These are phyloP conservation scores for Peromyscus melanophrys DNA, from an alignment of 2,797 vertebrate genomes.

Conservation along the genomic window DNA sequence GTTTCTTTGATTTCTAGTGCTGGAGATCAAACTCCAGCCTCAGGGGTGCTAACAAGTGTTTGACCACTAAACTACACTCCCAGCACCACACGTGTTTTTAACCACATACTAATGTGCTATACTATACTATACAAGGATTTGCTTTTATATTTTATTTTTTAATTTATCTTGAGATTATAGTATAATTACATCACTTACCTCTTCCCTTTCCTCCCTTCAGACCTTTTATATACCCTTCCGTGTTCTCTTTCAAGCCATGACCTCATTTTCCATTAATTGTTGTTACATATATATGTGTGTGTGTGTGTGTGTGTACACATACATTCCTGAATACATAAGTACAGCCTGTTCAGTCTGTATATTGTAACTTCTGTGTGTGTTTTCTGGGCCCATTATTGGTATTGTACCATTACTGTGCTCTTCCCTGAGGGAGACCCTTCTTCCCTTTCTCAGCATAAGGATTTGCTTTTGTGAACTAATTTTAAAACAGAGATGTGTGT, in stretches of 20 bases:
- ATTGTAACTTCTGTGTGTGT: no score
- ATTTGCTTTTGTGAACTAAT: slow-evolving; percentile 58
- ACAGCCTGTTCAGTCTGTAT: background rate
- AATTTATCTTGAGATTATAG: background rate
- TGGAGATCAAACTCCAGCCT: background rate
- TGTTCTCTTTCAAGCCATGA: background rate
- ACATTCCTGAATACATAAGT: background rate
- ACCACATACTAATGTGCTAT: slow-evolving; percentile 37
- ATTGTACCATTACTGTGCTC: background rate
- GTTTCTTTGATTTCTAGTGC: background rate
- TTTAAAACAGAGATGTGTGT: background rate
- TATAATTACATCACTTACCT: background rate
- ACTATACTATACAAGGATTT: background rate
- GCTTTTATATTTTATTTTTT: slow-evolving; percentile 31
- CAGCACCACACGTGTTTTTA: background rate
- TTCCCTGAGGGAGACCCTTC: no score
- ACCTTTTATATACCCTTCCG: background rate
- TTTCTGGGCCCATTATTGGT: background rate
- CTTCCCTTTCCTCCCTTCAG: background rate
- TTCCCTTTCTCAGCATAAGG: background rate
- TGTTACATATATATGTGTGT: background rate
- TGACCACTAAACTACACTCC: background rate
- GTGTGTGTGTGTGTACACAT: no score
- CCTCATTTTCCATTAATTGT: background rate
- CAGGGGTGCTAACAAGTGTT: background rate